These are phyloP conservation scores for Onychorhynchus coronatus DNA, from an alignment of 2,113 vertebrate genomes.

Conservation along the genomic window DNA sequence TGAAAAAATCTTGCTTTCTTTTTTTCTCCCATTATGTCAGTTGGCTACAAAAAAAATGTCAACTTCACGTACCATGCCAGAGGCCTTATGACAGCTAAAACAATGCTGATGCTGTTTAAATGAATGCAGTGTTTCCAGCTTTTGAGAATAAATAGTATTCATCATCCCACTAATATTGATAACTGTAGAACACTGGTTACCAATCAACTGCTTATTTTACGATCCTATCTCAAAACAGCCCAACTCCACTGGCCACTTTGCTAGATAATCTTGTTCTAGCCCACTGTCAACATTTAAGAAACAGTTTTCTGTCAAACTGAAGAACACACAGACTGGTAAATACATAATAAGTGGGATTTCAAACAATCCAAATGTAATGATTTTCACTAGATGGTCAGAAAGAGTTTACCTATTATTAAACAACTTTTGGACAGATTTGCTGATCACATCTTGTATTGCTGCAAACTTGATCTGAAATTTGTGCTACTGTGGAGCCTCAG, in stretches of 20 bases:
- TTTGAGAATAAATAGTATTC: background rate
- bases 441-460: background rate
- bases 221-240: background rate
- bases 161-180: background rate
- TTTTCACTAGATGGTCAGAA: background rate
- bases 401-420: background rate
- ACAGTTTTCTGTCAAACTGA: background rate
- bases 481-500: background rate
- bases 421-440: background rate
- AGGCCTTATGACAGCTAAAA: conserved; percentile 5
- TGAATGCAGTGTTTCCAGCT: background rate
- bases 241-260: background rate
- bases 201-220: background rate
- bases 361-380: background rate
- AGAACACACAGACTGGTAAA: background rate
- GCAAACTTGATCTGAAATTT: background rate
- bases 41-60: conserved; percentile 36
- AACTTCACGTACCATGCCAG: background rate
- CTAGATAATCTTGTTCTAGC: background rate
- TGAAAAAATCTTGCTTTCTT: background rate
- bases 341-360: background rate
- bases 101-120: conserved; percentile 11
- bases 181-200: background rate
- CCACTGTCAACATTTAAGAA: background rate
- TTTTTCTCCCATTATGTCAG: conserved; percentile 28